Evolutionary conservation across 1,140 invertebrate species (phyloP), one percentile per base, ranked within the genome.

Genomic region (Copidosoma floridanum): DNA sequence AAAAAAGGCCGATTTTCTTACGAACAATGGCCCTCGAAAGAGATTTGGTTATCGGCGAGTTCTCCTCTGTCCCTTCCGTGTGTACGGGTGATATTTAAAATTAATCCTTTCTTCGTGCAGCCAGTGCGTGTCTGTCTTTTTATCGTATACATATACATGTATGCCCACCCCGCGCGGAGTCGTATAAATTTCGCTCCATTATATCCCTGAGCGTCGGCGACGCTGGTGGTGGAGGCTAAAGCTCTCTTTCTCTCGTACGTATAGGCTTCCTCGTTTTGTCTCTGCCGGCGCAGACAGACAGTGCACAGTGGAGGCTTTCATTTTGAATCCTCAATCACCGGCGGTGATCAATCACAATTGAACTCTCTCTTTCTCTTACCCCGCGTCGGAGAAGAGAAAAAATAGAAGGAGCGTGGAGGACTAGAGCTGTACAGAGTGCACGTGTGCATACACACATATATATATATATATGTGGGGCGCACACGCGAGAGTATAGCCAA

Each of bases 101-200:
- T 80, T 78, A 79, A 80, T 79, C 76, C 76, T 71, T 77, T 75
- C 74, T 80, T 80, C 78, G 77, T 79, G 71, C 66, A 37, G 55
- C 52, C 37, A 32, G 62, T 41, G 54, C 67, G 65, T 67, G 67
- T 67, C 75, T 72, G 72, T 78, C 77, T 79, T 79, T 79, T 78
- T 78, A 76, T 76, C 72, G 69, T 71, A 67, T 70, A 57, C 71
- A 75, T 74, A 78, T 79, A 79, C 74, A n/a, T n/a, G n/a, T n/a
- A n/a, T n/a, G n/a, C n/a, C n/a, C n/a, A n/a, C n/a, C n/a, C n/a
- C n/a, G n/a, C n/a, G n/a, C n/a, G 69, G 73, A 76, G 67, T 77
- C 72, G 73, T 74, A 77, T 73, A 73, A 79, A 78, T 78, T 77
- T 78, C 70, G 72, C 73, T 76, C 73, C 69, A 78, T 77, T 78